A percentile compares a stretch with the other conserved stretches of the same genome.
Evolutionary conservation across 2,888 invertebrate genomes (phyloP).

Genomic region (Julus scanicus): DNA sequence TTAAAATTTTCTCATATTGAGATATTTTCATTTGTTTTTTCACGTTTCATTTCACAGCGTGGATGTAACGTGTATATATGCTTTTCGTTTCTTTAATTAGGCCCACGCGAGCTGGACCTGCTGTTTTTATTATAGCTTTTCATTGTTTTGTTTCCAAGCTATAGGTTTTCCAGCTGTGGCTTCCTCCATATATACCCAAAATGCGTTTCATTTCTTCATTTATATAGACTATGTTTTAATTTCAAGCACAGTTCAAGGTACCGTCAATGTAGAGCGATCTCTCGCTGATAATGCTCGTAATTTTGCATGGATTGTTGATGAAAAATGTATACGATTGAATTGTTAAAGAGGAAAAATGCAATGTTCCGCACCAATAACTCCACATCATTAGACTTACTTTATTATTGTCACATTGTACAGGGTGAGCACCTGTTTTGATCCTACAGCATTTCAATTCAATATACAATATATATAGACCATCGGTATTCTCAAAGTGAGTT

Average conservation of each 20-base stretch:
- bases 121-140: slow-evolving; percentile 4
- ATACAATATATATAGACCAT: too few species aligned
- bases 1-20: slow-evolving; percentile 2
- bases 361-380: not conserved
- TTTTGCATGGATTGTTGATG: slow-evolving; percentile 12
- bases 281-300: slow-evolving; percentile 15
- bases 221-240: not conserved
- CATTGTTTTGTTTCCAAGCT: not conserved
- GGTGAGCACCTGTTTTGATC: not conserved
- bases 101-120: not conserved
- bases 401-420: not conserved
- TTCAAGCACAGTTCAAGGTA: not conserved
- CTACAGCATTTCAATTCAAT: not conserved
- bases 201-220: not conserved
- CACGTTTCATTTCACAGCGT: not conserved
- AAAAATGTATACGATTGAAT: not conserved
- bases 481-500: too few species aligned
- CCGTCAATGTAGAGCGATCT: slow-evolving; percentile 6
- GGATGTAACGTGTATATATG: not conserved
- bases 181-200: not conserved
- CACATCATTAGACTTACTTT: not conserved
- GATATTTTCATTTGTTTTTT: not conserved
- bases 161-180: slow-evolving; percentile 26
- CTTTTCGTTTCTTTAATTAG: not conserved
- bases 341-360: not conserved